Conservation (phyloP, 2,888 invertebrate species). For the Meghimatium bilineatum region DNA sequence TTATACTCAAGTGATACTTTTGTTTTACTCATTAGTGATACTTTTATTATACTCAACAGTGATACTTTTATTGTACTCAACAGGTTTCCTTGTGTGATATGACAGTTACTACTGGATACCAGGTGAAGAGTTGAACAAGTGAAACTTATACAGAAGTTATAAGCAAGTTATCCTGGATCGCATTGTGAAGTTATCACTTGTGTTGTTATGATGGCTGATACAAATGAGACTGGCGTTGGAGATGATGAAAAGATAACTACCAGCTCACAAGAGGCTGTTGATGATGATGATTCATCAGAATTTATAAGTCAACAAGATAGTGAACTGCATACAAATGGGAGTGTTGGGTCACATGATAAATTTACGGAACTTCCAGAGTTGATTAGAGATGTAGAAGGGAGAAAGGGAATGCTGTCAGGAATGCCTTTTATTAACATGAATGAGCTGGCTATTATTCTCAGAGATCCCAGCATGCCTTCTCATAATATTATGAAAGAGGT, state of each 20-base stretch:
- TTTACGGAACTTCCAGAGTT: not conserved
- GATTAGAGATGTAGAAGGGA: not conserved
- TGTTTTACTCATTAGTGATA: not conserved
- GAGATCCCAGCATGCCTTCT: conserved; percentile 37
- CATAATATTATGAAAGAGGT: conserved; percentile 46
- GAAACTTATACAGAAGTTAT: not conserved
- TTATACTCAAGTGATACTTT: too few species aligned
- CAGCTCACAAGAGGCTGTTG: not conserved
- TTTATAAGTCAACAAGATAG: not conserved
- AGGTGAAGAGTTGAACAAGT: not conserved
- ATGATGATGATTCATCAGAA: conserved; percentile 7
- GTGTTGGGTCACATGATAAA: not conserved
- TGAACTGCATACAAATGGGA: not conserved
- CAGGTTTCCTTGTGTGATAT: not conserved
- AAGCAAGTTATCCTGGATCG: not conserved
- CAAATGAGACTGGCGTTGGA: not conserved
- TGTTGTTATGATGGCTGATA: not conserved
- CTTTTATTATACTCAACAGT: not conserved
- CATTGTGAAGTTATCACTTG: not conserved
- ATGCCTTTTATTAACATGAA: conserved; percentile 33
- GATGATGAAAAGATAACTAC: not conserved
- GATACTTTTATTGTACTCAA: not conserved
- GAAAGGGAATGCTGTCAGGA: conserved; percentile 2
- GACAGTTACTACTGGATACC: not conserved
- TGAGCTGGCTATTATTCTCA: conserved; percentile 32